A percentile compares a stretch with the other conserved stretches of the same genome.
Conservation (phyloP, 2,797 vertebrate genomes). For the Tokudaia muenninki region DNA sequence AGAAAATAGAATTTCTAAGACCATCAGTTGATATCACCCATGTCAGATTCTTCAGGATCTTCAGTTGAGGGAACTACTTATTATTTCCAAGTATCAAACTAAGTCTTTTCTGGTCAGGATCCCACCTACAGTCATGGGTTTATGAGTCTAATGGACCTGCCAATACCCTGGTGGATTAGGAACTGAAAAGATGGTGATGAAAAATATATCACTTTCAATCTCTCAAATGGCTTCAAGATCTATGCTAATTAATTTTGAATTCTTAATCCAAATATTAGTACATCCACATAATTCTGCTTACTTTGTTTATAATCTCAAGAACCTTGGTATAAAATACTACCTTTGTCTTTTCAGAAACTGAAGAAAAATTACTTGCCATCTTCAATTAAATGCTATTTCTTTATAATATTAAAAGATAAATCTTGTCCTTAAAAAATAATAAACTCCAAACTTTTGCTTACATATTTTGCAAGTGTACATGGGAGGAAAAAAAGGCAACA, state of each 20-base stretch:
- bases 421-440: background rate
- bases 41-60: background rate
- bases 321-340: conserved; percentile 73
- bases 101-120: background rate
- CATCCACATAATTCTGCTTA: conserved; percentile 67
- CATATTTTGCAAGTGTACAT: background rate
- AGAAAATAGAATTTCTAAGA: conserved; percentile 9
- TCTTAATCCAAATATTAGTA: conserved; percentile 66
- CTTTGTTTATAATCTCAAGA: conserved; percentile 69
- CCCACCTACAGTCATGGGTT: background rate
- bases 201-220: conserved; percentile 70
- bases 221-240: conserved; percentile 71
- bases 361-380: conserved; percentile 72
- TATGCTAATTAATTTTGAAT: conserved; percentile 72
- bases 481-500: conserved; percentile 38
- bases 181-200: conserved; percentile 29
- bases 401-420: conserved; percentile 66
- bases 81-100: background rate
- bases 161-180: conserved; percentile 35
- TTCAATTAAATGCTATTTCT: conserved; percentile 74
- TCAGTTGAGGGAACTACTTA: background rate
- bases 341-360: conserved; percentile 67
- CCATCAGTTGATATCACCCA: background rate
- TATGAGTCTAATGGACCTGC: conserved; percentile 42
- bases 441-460: conserved; percentile 5